phyloP scores from a whole-genome alignment of 2,113 vertebrate genomes.

The Turdus rufiventris region DNA sequence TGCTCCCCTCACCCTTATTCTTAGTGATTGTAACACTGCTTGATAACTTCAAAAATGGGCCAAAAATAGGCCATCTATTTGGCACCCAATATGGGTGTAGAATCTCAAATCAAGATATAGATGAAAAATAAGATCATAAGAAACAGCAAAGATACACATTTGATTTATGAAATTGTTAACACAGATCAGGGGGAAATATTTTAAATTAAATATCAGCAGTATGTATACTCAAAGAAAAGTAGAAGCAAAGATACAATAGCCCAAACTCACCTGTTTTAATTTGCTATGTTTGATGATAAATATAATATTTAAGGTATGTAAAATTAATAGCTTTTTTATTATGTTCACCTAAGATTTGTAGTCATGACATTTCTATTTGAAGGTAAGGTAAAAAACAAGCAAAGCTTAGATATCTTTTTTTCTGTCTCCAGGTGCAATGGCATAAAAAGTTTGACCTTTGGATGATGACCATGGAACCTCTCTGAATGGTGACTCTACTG shows the following conservation, averaged over 20 bases:
- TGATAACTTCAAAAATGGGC: rapidly evolving
- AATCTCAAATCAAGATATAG: not conserved
- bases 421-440: not conserved
- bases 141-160: not conserved
- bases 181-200: not conserved
- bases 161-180: not conserved
- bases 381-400: not conserved
- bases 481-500: not conserved
- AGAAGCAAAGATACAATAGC: not conserved
- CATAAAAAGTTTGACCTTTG: not conserved
- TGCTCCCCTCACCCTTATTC: rapidly evolving
- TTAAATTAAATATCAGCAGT: not conserved
- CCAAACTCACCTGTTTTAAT: not conserved
- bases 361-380: not conserved
- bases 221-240: not conserved
- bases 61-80: not conserved
- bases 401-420: not conserved
- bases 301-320: not conserved
- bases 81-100: not conserved
- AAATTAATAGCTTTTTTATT: not conserved
- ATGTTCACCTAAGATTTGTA: not conserved
- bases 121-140: not conserved
- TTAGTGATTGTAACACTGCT: not conserved
- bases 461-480: not conserved
- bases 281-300: not conserved